Base-by-base conservation (phyloP, 2,113 vertebrate genomes). In the Crocuta crocuta region DNA sequence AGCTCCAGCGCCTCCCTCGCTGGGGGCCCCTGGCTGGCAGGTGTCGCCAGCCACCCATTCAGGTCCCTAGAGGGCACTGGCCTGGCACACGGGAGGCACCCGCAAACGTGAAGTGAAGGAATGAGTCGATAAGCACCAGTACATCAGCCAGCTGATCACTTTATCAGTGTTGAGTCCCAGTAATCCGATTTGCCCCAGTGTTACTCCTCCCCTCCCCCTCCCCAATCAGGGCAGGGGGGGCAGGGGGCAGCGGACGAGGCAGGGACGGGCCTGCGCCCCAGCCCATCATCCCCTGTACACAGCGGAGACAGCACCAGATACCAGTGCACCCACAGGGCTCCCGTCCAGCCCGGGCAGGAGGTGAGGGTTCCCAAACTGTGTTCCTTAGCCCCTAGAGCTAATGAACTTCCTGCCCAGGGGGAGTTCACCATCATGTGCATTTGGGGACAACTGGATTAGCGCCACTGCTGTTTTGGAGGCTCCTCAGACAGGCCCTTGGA, bases 1-100 rank as follows among this genome's bases (percentile, higher is more conserved):
- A 3, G 39, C 13, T 21, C 35, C 11, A n/a, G 68, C 0, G 0
- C 17, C 74, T 66, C 3, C 0, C 35, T 48, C 8, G 1, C 35
- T 19, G 35, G 43, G 68, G 66, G 26, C 17, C 58, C 61, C 50
- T 17, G 8, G 53, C 7, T 7, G 3, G n/a, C 87, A 15, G 23
- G 1, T 17, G 79, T 86, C 21, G 0, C 63, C 80, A 61, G 39
- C 50, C 61, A 10, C 73, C 35, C 65, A 21, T 53, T 65, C 79
- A 11, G 45, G 13, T 26, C 11, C 71, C 79, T 23, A 45, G 45
- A 78, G 12, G 26, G 26, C 74, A 68, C 45, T 1, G 1, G 39
- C 71, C 81, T 33, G 16, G 43, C 50, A 61, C 2, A 5, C 43
- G 26, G 58, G 73, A 61, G 66, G 65, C 43, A 15, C 17, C 31